Base-by-base conservation (phyloP, 1,140 invertebrate genomes). In the Brachionus calyciflorus region DNA sequence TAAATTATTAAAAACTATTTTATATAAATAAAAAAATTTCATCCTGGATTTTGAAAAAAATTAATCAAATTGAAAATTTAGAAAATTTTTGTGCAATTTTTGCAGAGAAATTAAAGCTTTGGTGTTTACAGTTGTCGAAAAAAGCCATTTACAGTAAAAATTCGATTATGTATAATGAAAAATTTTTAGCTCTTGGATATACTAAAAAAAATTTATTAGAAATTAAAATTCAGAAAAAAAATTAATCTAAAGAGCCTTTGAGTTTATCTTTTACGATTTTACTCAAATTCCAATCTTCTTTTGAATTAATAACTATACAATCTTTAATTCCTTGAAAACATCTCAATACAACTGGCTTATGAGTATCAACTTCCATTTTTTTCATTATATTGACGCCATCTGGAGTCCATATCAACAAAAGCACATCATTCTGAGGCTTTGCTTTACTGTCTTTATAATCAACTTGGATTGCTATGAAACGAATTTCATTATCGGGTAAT, bases 341-440 rank as follows among this genome's bases (percentile, higher is more conserved):
- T 73, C 48, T 73, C n/a, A 51, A 17, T 17, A 73, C 24, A 6
- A 73, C 37, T 21, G 44, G 21, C 26, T 73, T 73, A 28, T 73
- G 69, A 19, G 30, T 51, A 9, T 73, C 69, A 24, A 51, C n/a
- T 73, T 73, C 69, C 69, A 73, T 73, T 51, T 37, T 73, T 73
- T 73, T 49, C 48, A 73, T 73, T 49, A 73, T 73, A 73, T 55
- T 55, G 1, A 55, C 69, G 3, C 48, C 69, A 14, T 51, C 69
- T 17, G 69, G 69, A n/a, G 30, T 55, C 69, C 69, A 73, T 33
- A 51, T 37, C 9, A 73, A 28, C 5, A 73, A 40, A n/a, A 73
- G 33, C 21, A 55, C 19, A 7, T 73, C 69, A 14, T 21, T 73
- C 17, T 51, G 69, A 37, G 28, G 21, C 6, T 49, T 37, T 19